Evolutionary conservation across 2,888 invertebrate genomes (phyloP).

Genomic region (Apocheima hispidaria): DNA sequence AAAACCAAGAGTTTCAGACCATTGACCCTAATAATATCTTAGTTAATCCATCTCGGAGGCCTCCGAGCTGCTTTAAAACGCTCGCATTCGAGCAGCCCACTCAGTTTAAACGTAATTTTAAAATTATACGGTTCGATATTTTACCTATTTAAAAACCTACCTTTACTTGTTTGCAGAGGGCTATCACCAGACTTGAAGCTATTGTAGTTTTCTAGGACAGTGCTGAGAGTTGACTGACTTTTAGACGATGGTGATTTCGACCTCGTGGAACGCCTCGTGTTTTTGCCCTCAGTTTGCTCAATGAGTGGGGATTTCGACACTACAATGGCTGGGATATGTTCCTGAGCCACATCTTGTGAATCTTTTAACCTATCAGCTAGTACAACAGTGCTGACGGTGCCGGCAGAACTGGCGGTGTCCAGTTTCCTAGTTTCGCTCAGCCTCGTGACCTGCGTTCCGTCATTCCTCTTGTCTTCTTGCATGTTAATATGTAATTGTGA

Average conservation of each 20-base stretch:
- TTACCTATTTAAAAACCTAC: slow-evolving; percentile 47
- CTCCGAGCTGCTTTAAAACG: no score
- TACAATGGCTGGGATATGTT: slow-evolving; percentile 60
- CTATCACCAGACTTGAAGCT: slow-evolving; percentile 73
- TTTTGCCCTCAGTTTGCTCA: slow-evolving; percentile 46
- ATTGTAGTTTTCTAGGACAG: slow-evolving; percentile 70
- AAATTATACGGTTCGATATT: neutral
- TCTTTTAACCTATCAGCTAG: slow-evolving; percentile 58
- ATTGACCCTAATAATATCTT: no score
- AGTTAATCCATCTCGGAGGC: no score
- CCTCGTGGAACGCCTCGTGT: slow-evolving; percentile 52
- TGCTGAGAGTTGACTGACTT: slow-evolving; percentile 73
- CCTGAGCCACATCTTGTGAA: slow-evolving; percentile 36
- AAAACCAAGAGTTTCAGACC: no score
- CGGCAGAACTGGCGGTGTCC: slow-evolving; percentile 68
- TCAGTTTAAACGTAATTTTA: neutral
- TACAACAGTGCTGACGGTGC: slow-evolving; percentile 70
- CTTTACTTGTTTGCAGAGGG: slow-evolving; percentile 63
- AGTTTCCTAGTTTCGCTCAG: slow-evolving; percentile 65
- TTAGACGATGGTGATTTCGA: slow-evolving; percentile 75
- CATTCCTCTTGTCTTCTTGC: slow-evolving; percentile 54
- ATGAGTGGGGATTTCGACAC: slow-evolving; percentile 52
- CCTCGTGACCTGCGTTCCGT: slow-evolving; percentile 54
- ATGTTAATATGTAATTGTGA: slow-evolving; percentile 67
- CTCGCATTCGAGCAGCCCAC: no score